Evolutionary conservation across 2,113 vertebrate genomes (phyloP), one percentile per base, ranked within the genome.

Genomic region (Colossoma macropomum): DNA sequence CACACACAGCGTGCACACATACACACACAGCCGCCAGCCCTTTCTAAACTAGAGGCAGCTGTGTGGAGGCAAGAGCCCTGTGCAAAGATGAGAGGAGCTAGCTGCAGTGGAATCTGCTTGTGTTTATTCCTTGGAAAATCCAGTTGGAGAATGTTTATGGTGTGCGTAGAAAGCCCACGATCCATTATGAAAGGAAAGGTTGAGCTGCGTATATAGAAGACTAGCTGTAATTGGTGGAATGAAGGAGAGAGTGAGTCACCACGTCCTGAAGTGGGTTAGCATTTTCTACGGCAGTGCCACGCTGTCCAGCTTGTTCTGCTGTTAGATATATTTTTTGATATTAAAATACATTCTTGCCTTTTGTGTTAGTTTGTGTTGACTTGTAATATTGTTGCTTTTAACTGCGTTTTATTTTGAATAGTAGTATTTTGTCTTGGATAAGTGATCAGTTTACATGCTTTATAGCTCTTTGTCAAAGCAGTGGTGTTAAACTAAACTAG

Each of bases 201-300:
- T 38, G 48, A n/a, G 25, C 63, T 63, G n/a, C 38, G 56, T 68
- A 54, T 38, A 71, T 77, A 41, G 48, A 41, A 11, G 72, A 52
- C 70, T 27, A 19, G 11, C 66, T 65, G 50, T 86, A 80, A 66
- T 73, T 86, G 66, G 45, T 54, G 50, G n/a, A 15, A 13, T 81
- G 27, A 78, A 76, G 86, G 84, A 87, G 84, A 81, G 54, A 80
- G 77, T 86, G 85, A 86, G 82, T 86, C 85, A 86, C 30, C 74
- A 21, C 15, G 10, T 25, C 28, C 52, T 72, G 23, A 25, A 52
- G 25, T 25, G 66, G 30, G 17, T 48, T 59, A 4, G 19, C 10
- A 21, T 28, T 17, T 34, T 45, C 54, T 54, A 38, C 77, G 52
- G 23, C 32, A n/a, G 70, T 77, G 85, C 85, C 80, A 80, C 71